A percentile compares a stretch with the other conserved stretches of the same genome.
Evolutionary conservation across 2,797 vertebrate species (phyloP).

Genomic region (Pyrocephalus nanus): DNA sequence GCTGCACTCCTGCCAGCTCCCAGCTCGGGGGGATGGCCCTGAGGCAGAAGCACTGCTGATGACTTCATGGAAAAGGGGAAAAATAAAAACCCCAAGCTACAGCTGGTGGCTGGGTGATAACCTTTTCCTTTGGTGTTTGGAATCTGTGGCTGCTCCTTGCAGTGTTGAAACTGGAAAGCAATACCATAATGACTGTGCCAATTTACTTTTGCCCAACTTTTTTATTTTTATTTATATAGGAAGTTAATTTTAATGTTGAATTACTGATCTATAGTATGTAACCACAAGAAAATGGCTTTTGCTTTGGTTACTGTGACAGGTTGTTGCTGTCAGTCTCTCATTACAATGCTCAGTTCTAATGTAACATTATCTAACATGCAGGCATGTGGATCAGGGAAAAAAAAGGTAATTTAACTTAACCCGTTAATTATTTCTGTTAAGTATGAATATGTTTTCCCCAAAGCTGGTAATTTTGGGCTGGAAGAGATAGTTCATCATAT

Average conservation of each 20-base stretch:
- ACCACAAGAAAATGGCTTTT: constrained; percentile 35
- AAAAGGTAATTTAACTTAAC: constrained; percentile 61
- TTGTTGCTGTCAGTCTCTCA: constrained; percentile 63
- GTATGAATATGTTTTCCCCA: constrained; percentile 60
- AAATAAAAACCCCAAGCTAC: neutral
- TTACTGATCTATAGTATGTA: constrained; percentile 32
- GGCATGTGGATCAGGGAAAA: constrained; percentile 80
- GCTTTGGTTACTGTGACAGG: constrained; percentile 66
- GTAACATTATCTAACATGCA: constrained; percentile 75
- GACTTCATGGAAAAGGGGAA: neutral
- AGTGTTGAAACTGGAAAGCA: constrained; percentile 73
- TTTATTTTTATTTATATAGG: constrained; percentile 70
- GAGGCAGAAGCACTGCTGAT: neutral
- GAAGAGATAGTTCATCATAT: constrained; percentile 9
- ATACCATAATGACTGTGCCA: constrained; percentile 80
- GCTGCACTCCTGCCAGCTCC: neutral
- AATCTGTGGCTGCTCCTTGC: constrained; percentile 37
- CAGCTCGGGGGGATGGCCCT: neutral
- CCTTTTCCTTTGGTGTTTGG: neutral
- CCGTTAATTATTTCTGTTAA: constrained; percentile 53
- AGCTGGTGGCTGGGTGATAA: neutral
- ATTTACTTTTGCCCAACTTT: constrained; percentile 69
- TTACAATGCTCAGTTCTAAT: constrained; percentile 27
- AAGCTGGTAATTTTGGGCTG: constrained; percentile 66
- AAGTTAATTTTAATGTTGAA: constrained; percentile 51